phyloP scores from a whole-genome alignment of 2,797 vertebrate species.

The Anabas testudineus region DNA sequence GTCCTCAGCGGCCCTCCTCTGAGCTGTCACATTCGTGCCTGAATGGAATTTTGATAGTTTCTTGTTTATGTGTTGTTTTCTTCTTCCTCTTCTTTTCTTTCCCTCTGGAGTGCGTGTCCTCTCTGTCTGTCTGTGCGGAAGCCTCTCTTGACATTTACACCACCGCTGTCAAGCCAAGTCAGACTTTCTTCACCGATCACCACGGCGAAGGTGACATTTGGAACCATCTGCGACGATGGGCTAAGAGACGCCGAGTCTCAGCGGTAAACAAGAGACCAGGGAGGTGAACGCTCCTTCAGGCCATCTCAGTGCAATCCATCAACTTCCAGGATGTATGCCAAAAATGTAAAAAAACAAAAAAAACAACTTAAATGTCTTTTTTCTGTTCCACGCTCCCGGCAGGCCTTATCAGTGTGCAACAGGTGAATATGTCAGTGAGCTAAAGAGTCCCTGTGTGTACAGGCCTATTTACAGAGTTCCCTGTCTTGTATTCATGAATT shows the following conservation, averaged over 20 bases:
- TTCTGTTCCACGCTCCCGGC: slow-evolving; percentile 31
- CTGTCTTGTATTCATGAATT: not conserved
- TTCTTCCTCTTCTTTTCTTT: slow-evolving; percentile 11
- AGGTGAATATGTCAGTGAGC: slow-evolving; percentile 39
- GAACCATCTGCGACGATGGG: slow-evolving; percentile 1
- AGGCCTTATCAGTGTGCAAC: slow-evolving; percentile 30
- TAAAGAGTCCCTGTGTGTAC: slow-evolving; percentile 24
- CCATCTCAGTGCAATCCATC: slow-evolving; percentile 59
- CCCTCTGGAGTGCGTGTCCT: slow-evolving; percentile 27
- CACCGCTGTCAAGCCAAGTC: slow-evolving; percentile 29
- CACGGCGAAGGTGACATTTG: slow-evolving; percentile 51
- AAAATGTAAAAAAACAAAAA: slow-evolving; percentile 37
- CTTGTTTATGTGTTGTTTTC: slow-evolving; percentile 45
- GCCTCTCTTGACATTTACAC: slow-evolving; percentile 59
- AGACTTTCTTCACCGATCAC: slow-evolving; percentile 25
- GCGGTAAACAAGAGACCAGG: slow-evolving; percentile 35
- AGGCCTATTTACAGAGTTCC: not conserved
- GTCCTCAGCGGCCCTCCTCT: slow-evolving; percentile 42
- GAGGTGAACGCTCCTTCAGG: slow-evolving; percentile 43
- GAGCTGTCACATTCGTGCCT: slow-evolving; percentile 79
- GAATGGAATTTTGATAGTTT: slow-evolving; percentile 73
- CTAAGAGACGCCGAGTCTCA: slow-evolving; percentile 16
- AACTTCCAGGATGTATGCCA: slow-evolving; percentile 61
- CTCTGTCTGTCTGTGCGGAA: slow-evolving; percentile 32
- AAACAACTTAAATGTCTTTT: slow-evolving; percentile 28